Evolutionary conservation across 2,113 vertebrate species (phyloP).

Genomic region (Pteronura brasiliensis): DNA sequence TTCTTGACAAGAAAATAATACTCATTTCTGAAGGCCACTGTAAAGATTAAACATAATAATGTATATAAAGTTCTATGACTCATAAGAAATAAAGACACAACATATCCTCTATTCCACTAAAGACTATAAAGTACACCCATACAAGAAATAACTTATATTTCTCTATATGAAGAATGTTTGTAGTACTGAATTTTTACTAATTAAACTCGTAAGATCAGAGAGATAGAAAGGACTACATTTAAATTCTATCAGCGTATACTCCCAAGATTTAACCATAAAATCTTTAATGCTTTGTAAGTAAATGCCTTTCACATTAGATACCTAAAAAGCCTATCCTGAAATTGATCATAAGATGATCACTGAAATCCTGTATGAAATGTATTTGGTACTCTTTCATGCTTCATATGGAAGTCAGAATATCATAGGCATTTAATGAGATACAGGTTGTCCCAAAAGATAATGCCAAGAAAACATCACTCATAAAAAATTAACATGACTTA

Average conservation of each 20-base stretch:
- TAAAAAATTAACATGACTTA: background rate
- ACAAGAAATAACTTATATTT: background rate
- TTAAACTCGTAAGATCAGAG: background rate
- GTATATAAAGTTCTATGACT: background rate
- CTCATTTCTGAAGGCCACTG: background rate
- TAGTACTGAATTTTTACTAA: background rate
- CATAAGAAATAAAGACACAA: background rate
- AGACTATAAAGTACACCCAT: background rate
- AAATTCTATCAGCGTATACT: background rate
- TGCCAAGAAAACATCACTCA: background rate
- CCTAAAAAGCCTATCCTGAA: background rate
- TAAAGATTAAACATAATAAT: conserved; percentile 7
- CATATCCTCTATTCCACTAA: background rate
- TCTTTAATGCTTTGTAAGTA: background rate
- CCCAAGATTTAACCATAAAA: background rate
- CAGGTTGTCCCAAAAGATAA: background rate
- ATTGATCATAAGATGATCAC: background rate
- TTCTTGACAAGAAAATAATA: background rate
- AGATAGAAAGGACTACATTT: background rate
- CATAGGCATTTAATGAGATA: background rate
- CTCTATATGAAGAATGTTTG: background rate
- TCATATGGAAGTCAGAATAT: background rate
- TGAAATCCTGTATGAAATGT: background rate
- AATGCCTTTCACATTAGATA: background rate
- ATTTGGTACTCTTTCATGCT: background rate